Evolutionary conservation across 2,797 vertebrate species (phyloP).

Genomic region (Myripristis murdjan): DNA sequence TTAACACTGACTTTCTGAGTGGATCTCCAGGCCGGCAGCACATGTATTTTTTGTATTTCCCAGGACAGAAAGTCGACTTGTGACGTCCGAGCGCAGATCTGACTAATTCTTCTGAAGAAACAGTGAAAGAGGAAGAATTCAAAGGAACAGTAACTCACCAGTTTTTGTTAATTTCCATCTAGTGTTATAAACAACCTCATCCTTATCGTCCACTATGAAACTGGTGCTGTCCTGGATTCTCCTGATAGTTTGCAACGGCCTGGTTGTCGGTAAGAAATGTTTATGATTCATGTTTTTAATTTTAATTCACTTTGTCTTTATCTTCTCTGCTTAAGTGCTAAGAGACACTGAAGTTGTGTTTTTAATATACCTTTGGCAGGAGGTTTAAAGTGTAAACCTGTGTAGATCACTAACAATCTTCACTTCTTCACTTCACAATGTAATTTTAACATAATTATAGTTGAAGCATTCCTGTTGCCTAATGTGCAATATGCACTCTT

Average conservation of each 20-base stretch:
- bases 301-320: background rate
- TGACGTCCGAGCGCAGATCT: background rate
- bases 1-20: conserved; percentile 8
- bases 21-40: background rate
- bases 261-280: conserved; percentile 68
- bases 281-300: background rate
- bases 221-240: conserved; percentile 55
- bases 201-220: conserved; percentile 57
- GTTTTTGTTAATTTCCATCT: conserved; percentile 5
- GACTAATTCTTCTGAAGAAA: background rate
- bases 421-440: too few relatives aligned
- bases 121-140: background rate
- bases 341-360: background rate
- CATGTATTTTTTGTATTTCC: background rate
- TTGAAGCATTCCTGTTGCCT: too few relatives aligned
- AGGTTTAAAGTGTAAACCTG: background rate
- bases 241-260: conserved; percentile 50
- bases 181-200: background rate
- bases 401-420: background rate
- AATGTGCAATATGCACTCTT: too few relatives aligned
- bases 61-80: background rate
- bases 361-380: background rate
- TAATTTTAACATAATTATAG: too few relatives aligned
- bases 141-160: conserved; percentile 4
- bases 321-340: background rate